Evolutionary conservation across 2,797 vertebrate species (phyloP), one percentile per base, ranked within the genome.

Genomic region (Falco concolor): DNA sequence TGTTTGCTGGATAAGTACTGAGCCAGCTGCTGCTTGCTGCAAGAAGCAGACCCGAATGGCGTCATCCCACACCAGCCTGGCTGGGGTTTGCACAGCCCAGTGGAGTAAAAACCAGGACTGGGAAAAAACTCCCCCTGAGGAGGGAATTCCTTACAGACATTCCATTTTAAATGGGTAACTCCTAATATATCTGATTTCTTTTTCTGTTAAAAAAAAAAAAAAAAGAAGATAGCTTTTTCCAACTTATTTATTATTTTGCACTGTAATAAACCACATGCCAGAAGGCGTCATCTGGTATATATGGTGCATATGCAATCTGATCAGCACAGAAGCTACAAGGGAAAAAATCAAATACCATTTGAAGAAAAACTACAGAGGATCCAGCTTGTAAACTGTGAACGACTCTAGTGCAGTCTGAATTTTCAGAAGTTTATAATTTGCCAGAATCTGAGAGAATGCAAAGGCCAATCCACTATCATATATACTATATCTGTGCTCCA

Each of bases 161-260:
- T 68, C 7, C 25, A 70, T 6, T 61, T 75, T 45, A 54, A 63
- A 45, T 11, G 61, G 15, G 3, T 34, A 78, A 8, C 16, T 82
- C 42, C 45, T 45, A 81, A 57, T 2, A 67, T 25, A 67, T 22
- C 6, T 45, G 17, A 2, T 5, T 1, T 4, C n/a, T 54, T 68
- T 53, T 47, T 8, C 4, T 16, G 7, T 13, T 1, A 6, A 10
- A 5, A 3, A 9, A 7, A 5, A 12, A 10, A 7, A 5, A 12
- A 72, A 50, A 64, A 44, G 8, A 64, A 44, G 8, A 40, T 5
- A 27, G 3, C 30, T 20, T 64, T 72, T 90, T 36, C 32, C 11
- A 70, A 17, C 6, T 50, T 69, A 30, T 30, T 69, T 64, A 20
- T n/a, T 81, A 36, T 24, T 84, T 89, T 75, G 7, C 10, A 13